Conservation (phyloP, 2,797 vertebrate genomes). For the Poecilia picta region DNA sequence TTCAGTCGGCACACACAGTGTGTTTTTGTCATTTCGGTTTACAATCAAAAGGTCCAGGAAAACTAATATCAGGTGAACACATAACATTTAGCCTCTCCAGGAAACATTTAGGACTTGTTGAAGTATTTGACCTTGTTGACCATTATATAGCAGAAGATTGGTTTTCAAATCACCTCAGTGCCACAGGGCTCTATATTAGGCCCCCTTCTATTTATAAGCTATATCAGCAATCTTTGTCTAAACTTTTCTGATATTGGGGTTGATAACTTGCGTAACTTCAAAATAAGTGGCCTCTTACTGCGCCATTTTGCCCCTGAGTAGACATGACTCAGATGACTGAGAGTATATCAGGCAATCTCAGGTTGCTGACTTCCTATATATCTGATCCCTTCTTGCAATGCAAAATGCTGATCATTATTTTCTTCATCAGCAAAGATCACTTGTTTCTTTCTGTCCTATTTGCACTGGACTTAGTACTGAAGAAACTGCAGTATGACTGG, state of each 20-base stretch:
- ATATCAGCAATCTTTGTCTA: background rate
- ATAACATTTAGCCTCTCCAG: conserved; percentile 26
- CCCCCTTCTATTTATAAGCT: background rate
- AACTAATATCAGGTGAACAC: conserved; percentile 27
- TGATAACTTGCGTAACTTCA: background rate
- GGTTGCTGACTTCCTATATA: background rate
- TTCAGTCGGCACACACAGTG: conserved; percentile 25
- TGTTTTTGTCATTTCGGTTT: conserved; percentile 48
- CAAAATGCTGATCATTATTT: background rate
- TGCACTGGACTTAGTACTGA: background rate
- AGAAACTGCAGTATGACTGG: background rate
- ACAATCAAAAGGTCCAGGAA: conserved; percentile 50
- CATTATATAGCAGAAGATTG: background rate
- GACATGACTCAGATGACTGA: no score
- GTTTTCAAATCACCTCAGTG: background rate
- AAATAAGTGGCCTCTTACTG: background rate
- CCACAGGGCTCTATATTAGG: no score
- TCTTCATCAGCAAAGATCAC: background rate
- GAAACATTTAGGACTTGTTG: conserved; percentile 8
- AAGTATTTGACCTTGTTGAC: background rate
- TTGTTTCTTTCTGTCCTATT: background rate
- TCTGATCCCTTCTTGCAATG: background rate
- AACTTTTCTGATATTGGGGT: no score
- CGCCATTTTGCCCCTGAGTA: background rate
- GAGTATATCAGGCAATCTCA: background rate